Conservation (phyloP, 1,140 invertebrate species). For the Leptonema lineaticorne region DNA sequence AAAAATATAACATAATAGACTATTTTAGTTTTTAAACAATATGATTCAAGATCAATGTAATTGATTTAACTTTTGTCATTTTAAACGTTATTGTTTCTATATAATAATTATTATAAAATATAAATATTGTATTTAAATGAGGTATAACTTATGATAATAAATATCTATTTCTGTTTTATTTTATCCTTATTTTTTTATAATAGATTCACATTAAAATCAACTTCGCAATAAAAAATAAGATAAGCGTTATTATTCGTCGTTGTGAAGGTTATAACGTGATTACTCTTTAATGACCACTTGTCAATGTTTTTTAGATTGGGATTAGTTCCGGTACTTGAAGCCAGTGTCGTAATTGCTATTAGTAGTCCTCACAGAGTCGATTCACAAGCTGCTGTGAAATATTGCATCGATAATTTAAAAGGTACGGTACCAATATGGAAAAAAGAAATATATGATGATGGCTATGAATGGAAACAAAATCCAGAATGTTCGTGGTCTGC, state of each 20-base stretch:
- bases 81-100: too few relatives aligned
- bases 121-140: too few relatives aligned
- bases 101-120: too few relatives aligned
- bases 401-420: slow-evolving; percentile 85
- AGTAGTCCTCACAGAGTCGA: slow-evolving; percentile 85
- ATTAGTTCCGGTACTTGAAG: slow-evolving; percentile 82
- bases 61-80: too few relatives aligned
- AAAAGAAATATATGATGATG: slow-evolving; percentile 81
- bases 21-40: too few relatives aligned
- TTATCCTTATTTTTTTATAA: too few relatives aligned
- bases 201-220: too few relatives aligned
- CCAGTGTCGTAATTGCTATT: slow-evolving; percentile 87
- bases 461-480: slow-evolving; percentile 73
- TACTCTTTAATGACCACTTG: background rate
- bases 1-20: too few relatives aligned
- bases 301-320: slow-evolving; percentile 67
- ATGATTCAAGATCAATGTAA: too few relatives aligned
- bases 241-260: background rate
- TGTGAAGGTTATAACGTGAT: background rate
- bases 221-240: too few relatives aligned
- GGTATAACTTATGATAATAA: too few relatives aligned
- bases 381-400: slow-evolving; percentile 78
- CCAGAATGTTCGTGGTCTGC: slow-evolving; percentile 72
- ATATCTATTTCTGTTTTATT: too few relatives aligned
- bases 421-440: slow-evolving; percentile 94